phyloP scores from a whole-genome alignment of 2,113 vertebrate species.

The Thalassoma bifasciatum region DNA sequence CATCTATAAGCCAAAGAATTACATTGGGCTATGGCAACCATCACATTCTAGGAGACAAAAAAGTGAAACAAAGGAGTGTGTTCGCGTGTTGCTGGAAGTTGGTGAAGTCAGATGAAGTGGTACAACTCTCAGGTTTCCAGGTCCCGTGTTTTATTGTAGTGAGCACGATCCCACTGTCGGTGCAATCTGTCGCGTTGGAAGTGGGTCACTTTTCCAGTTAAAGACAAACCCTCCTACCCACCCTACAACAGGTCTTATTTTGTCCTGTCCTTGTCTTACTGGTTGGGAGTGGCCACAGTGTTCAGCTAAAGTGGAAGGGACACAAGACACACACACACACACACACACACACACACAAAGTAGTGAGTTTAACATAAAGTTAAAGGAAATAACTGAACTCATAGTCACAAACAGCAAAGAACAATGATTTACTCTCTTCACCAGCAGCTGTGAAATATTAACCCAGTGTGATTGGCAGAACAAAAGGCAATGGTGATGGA shows the following conservation, averaged over 20 bases:
- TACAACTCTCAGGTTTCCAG: conserved; percentile 4
- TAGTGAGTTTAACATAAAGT: conserved; percentile 55
- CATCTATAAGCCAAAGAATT: conserved; percentile 6
- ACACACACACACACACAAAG: conserved; percentile 67
- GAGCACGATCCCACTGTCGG: conserved; percentile 14
- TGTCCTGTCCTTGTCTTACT: conserved; percentile 57
- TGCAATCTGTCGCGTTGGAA: conserved; percentile 31
- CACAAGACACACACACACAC: conserved; percentile 52
- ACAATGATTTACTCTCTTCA: conserved; percentile 54
- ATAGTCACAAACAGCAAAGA: conserved; percentile 14
- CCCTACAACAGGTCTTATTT: conserved; percentile 52
- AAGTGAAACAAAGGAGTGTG: neutral
- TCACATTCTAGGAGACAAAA: conserved; percentile 3
- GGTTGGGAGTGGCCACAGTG: conserved; percentile 70
- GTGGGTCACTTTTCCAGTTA: conserved; percentile 28
- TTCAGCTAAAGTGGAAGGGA: conserved; percentile 79
- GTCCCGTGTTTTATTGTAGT: conserved; percentile 11
- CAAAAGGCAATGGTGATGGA: conserved; percentile 56
- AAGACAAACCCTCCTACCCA: conserved; percentile 50
- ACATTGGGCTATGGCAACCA: neutral
- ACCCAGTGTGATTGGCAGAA: conserved; percentile 34
- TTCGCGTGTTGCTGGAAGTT: neutral
- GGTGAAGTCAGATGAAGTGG: neutral
- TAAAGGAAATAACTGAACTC: conserved; percentile 22
- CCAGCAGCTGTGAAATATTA: conserved; percentile 46